These are phyloP conservation scores for Scaptomyza flava DNA, from an alignment of 2,888 invertebrate genomes.

Conservation along the genomic window DNA sequence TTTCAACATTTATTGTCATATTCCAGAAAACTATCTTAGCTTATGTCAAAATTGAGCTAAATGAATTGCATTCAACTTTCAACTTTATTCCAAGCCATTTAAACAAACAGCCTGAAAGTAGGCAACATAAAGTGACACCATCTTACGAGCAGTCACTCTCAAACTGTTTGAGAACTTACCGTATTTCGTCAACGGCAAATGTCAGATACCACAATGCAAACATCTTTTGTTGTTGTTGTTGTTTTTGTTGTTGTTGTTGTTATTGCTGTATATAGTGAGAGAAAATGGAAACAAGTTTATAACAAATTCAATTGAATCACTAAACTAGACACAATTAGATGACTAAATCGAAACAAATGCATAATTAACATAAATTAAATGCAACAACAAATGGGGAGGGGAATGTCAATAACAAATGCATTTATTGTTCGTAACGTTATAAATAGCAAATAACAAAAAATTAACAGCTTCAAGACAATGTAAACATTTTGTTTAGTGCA, in stretches of 20 bases:
- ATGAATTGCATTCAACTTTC: background rate
- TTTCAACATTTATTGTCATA: too few species aligned
- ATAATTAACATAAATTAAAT: background rate
- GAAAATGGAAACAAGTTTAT: conserved; percentile 33
- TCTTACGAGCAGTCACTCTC: conserved; percentile 1
- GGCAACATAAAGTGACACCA: conserved; percentile 18
- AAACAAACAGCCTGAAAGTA: conserved; percentile 31
- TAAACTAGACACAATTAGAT: conserved; percentile 17
- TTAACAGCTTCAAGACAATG: conserved; percentile 6
- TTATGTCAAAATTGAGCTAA: too few species aligned
- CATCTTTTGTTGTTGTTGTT: conserved; percentile 63
- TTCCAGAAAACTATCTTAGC: too few species aligned
- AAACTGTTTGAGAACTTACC: conserved; percentile 76
- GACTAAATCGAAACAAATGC: background rate
- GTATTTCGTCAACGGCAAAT: conserved; percentile 83
- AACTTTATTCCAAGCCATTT: background rate
- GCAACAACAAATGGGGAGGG: background rate
- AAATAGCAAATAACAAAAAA: conserved; percentile 8
- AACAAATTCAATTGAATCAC: conserved; percentile 10
- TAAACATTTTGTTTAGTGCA: conserved; percentile 21
- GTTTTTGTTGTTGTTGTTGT: conserved; percentile 56
- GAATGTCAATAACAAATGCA: conserved; percentile 4
- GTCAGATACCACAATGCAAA: conserved; percentile 84
- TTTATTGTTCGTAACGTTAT: background rate
- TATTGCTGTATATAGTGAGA: conserved; percentile 66